phyloP scores from a whole-genome alignment of 2,888 invertebrate species.

The Mylabris sibirica region DNA sequence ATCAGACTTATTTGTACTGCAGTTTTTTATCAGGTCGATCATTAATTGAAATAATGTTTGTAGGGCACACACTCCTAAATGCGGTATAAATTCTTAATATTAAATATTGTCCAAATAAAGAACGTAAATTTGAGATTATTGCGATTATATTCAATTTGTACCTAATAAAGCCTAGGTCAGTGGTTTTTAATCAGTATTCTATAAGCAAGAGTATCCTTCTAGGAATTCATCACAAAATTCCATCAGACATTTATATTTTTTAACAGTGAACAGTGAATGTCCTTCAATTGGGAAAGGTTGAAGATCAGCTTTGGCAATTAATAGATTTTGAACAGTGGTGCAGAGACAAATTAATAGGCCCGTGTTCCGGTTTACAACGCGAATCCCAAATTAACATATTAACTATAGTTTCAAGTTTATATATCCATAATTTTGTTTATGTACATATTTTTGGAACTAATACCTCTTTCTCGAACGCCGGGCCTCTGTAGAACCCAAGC shows the following conservation, averaged over 20 bases:
- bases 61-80: neutral
- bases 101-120: no score
- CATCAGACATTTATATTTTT: neutral
- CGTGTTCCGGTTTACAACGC: no score
- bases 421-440: no score
- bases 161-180: neutral
- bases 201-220: neutral
- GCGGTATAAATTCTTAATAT: neutral
- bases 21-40: neutral
- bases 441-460: no score
- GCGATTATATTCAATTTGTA: no score
- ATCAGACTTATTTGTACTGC: neutral
- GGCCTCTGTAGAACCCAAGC: no score
- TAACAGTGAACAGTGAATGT: no score
- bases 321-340: no score
- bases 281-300: neutral
- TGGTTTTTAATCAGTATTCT: neutral
- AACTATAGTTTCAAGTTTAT: no score
- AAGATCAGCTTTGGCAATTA: neutral
- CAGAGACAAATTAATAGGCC: no score
- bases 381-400: no score
- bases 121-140: neutral
- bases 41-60: neutral
- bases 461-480: no score
- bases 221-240: neutral